A percentile compares a stretch with the other conserved stretches of the same genome.
These are phyloP conservation scores for Crax fasciolata DNA, from an alignment of 2,797 vertebrate genomes.

Conservation along the genomic window DNA sequence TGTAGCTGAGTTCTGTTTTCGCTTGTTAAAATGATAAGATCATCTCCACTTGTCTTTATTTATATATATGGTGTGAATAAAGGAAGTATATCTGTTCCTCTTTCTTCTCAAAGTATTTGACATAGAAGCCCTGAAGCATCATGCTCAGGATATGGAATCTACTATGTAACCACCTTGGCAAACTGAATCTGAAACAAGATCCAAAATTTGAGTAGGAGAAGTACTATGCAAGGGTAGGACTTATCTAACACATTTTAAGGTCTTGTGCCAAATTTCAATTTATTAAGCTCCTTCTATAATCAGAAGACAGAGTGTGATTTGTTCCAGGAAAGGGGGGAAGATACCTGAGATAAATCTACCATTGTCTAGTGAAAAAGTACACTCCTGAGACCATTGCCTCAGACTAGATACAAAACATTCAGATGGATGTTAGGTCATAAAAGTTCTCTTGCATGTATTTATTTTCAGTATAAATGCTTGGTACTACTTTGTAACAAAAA, in stretches of 20 bases:
- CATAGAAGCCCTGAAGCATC: conserved; percentile 18
- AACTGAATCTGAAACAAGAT: not conserved
- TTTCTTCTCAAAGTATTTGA: conserved; percentile 49
- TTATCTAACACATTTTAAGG: not conserved
- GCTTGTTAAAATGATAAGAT: conserved; percentile 46
- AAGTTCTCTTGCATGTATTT: not conserved
- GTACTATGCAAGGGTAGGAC: not conserved
- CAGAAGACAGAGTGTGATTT: not conserved
- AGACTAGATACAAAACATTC: not conserved
- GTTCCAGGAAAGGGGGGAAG: not conserved
- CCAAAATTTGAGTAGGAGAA: not conserved
- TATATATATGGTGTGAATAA: not conserved
- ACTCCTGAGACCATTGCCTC: not conserved
- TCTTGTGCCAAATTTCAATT: not conserved
- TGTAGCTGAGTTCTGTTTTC: conserved; percentile 39
- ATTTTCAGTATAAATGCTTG: not conserved
- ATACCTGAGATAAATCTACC: not conserved
- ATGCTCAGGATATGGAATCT: not conserved
- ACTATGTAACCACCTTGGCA: not conserved
- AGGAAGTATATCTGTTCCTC: conserved; percentile 12
- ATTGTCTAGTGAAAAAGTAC: not conserved
- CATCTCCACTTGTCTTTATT: conserved; percentile 34
- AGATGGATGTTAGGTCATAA: not conserved
- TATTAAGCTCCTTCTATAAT: not conserved
- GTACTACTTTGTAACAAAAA: not conserved